These are phyloP conservation scores for Petrophora chlorosata DNA, from an alignment of 2,888 invertebrate species.

Conservation along the genomic window DNA sequence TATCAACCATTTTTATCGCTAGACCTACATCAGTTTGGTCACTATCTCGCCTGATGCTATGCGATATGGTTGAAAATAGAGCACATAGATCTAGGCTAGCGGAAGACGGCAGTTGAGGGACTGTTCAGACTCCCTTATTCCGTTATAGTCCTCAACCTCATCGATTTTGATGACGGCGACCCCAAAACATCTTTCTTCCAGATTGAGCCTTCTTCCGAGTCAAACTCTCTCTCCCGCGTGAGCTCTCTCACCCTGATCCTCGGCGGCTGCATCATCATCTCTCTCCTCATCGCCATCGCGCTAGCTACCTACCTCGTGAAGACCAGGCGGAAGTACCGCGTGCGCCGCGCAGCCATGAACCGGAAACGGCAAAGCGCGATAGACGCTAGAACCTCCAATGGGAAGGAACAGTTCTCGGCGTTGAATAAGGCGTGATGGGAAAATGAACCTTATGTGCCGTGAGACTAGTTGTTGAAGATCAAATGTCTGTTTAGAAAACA, in stretches of 20 bases:
- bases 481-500: not conserved
- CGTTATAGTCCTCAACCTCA: too few species aligned
- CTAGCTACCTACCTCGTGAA: constrained; percentile 65
- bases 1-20: too few species aligned
- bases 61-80: too few species aligned
- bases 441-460: constrained; percentile 1
- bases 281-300: constrained; percentile 59
- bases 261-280: constrained; percentile 58
- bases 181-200: constrained; percentile 48
- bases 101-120: too few species aligned
- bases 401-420: constrained; percentile 66
- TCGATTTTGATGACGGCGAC: too few species aligned
- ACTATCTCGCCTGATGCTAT: too few species aligned
- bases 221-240: constrained; percentile 37
- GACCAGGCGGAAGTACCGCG: constrained; percentile 57
- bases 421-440: constrained; percentile 60
- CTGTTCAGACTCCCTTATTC: too few species aligned
- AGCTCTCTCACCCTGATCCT: constrained; percentile 61
- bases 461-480: not conserved
- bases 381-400: constrained; percentile 58
- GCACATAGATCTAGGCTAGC: too few species aligned
- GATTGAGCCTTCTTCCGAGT: constrained; percentile 61
- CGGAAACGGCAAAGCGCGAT: constrained; percentile 65
- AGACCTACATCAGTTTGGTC: too few species aligned
- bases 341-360: constrained; percentile 60